Conservation (phyloP, 2,888 invertebrate species). For the Aethes cnicana region DNA sequence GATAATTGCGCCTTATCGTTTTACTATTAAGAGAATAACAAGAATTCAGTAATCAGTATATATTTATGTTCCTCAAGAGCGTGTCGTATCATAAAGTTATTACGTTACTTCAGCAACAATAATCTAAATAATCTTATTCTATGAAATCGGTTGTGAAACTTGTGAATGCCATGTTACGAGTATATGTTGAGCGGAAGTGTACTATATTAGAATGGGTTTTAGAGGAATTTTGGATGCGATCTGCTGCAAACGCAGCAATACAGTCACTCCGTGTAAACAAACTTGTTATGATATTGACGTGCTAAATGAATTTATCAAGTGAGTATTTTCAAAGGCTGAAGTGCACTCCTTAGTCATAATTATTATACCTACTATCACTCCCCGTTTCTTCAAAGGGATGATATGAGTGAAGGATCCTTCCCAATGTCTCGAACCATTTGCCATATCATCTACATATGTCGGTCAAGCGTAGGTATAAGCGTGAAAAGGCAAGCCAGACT, state of each 20-base stretch:
- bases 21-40: constrained; percentile 17
- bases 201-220: constrained; percentile 22
- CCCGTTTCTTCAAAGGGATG: no score
- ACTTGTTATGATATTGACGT: constrained; percentile 12
- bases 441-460: no score
- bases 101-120: not conserved
- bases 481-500: no score
- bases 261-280: constrained; percentile 6
- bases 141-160: not conserved
- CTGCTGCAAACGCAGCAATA: constrained; percentile 21
- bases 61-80: constrained; percentile 14
- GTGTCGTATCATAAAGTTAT: constrained; percentile 3
- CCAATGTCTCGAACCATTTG: no score
- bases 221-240: constrained; percentile 26
- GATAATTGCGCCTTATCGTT: constrained; percentile 17
- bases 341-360: no score
- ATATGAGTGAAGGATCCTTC: no score
- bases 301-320: constrained; percentile 18
- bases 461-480: no score
- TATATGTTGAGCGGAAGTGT: constrained; percentile 5
- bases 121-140: no score
- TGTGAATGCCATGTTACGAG: not conserved
- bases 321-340: constrained; percentile 2
- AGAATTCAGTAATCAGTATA: constrained; percentile 23
- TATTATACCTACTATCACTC: no score